Base-by-base conservation (phyloP, 2,888 invertebrate species). In the Aelia acuminata region DNA sequence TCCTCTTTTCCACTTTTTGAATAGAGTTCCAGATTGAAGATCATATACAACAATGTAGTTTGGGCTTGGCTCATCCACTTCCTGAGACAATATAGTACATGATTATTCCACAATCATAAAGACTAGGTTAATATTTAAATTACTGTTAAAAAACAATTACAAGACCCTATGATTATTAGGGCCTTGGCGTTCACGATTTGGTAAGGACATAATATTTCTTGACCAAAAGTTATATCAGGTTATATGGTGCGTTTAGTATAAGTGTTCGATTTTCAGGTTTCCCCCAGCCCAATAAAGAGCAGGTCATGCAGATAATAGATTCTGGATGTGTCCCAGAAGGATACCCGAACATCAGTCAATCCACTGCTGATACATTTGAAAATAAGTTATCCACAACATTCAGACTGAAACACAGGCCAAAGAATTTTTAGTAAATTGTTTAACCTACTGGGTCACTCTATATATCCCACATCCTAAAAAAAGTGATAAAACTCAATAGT, bases 31-130 rank as follows among this genome's bases (percentile, higher is more conserved):
- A 90, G 97, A 97, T 92, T 96, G 96, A 84, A 98, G 94, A 93
- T 98, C 97, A 92, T 97, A 97, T 85, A 97, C 97, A 87, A 97
- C 96, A 88, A 97, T 96, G 93, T 97, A 97, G 93, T 97, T 97
- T 0, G 97, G 96, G 89, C 95, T 95, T 0, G 96, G 96, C 92
- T 97, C 96, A 91, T 95, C 95, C 53, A 95, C 93, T 92, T 95
- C 95, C 91, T 91, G 48, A 31, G 31, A 11, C 7, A 80, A 43
- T n/a, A n/a, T 2, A 80, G 20, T 20, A 10, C n/a, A 18, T 18
- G 18, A 63, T 63, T 63, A 63, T 18, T 63, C 26, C 18, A 63
- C 15, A 15, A 63, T 31, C 31, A 31, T 63, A 31, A 63, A 31
- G 63, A 18, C 26, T 4, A 35, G 5, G 2, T 15, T 5, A 63